Conservation (phyloP, 1,140 invertebrate species). For the Phthorimaea operculella region DNA sequence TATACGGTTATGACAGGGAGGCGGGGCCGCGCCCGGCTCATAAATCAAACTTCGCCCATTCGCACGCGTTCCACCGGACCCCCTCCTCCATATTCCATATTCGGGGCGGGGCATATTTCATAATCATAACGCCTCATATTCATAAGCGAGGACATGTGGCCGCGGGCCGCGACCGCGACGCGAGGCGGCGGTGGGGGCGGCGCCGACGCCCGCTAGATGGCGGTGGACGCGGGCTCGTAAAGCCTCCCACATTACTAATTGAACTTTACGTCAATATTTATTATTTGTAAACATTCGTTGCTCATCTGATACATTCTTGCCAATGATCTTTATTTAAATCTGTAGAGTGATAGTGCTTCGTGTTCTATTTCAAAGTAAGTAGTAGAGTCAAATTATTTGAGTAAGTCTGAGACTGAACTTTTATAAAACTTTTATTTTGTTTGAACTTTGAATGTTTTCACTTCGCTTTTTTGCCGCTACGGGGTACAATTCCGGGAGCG, state of each 20-base stretch:
- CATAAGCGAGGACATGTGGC: constrained; percentile 57
- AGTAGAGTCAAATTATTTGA: too few species aligned
- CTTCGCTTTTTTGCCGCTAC: too few species aligned
- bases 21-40: constrained; percentile 63
- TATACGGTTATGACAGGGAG: constrained; percentile 66
- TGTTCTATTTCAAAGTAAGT: too few species aligned
- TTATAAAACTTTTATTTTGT: too few species aligned
- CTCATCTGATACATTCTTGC: neutral
- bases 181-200: constrained; percentile 40
- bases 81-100: constrained; percentile 66
- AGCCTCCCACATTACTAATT: constrained; percentile 64
- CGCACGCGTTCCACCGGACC: constrained; percentile 51
- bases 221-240: constrained; percentile 51
- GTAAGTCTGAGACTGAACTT: too few species aligned
- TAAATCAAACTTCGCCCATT: constrained; percentile 69
- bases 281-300: constrained; percentile 35
- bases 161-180: constrained; percentile 20
- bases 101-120: constrained; percentile 68
- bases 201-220: constrained; percentile 61
- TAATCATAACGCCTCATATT: constrained; percentile 70
- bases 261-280: constrained; percentile 60
- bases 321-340: neutral
- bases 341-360: too few species aligned
- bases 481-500: too few species aligned
- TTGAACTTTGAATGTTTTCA: too few species aligned